Conservation (phyloP, 2,888 invertebrate genomes). For the Heteromurus nitidus region DNA sequence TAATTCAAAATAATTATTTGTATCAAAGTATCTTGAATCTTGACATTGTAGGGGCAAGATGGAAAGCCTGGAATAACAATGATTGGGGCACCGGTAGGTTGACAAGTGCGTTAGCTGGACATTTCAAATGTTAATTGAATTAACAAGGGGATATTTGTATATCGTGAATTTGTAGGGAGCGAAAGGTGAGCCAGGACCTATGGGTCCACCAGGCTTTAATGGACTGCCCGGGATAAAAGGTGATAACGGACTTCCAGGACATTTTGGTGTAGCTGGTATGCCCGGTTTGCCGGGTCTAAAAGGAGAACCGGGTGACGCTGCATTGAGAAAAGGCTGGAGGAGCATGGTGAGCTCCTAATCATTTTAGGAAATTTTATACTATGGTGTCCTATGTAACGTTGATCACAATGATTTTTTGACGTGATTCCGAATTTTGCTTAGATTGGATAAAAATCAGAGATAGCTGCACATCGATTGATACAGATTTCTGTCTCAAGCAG, state of each 20-base stretch:
- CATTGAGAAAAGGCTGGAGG: slow-evolving; percentile 28
- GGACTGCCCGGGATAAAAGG: slow-evolving; percentile 21
- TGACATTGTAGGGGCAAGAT: slow-evolving; percentile 9
- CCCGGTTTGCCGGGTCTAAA: slow-evolving; percentile 42
- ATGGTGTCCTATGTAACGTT: too few relatives aligned
- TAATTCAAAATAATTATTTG: not conserved
- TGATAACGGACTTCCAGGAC: slow-evolving; percentile 5
- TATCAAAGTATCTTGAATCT: not conserved
- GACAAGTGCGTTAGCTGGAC: too few relatives aligned
- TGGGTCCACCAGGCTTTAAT: not conserved
- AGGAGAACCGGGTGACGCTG: slow-evolving; percentile 11
- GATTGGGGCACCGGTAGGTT: slow-evolving; percentile 37
- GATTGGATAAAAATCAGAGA: too few relatives aligned
- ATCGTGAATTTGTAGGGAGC: not conserved
- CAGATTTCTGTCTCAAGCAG: too few relatives aligned
- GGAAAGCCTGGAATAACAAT: slow-evolving; percentile 42
- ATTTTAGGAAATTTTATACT: too few relatives aligned
- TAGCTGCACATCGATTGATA: too few relatives aligned
- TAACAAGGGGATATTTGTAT: too few relatives aligned
- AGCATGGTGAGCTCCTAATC: slow-evolving; percentile 38
- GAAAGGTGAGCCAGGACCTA: not conserved
- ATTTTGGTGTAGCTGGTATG: slow-evolving; percentile 22
- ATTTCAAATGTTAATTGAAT: too few relatives aligned
- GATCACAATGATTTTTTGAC: too few relatives aligned
- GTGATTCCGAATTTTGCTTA: too few relatives aligned